Evolutionary conservation across 1,140 invertebrate genomes (phyloP), one percentile per base, ranked within the genome.

Genomic region (Dolichoris vasculosae): DNA sequence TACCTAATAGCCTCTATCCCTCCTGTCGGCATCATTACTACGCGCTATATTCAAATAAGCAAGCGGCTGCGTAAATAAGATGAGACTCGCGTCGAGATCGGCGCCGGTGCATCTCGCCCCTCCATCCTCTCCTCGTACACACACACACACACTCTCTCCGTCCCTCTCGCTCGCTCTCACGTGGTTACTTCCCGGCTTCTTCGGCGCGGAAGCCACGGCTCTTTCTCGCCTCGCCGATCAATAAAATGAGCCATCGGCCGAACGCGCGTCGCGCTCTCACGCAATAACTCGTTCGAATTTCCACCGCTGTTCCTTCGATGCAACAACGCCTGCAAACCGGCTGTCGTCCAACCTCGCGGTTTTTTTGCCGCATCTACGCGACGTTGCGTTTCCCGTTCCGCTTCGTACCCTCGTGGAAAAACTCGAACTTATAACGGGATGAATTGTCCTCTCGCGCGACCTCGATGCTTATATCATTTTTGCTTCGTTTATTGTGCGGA

Each of bases 181-280:
- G 35, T 40, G 43, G 17, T 35, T 75, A 23, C 46, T n/a, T 55
- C 30, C 9, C 13, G n/a, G 40, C 75, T 7, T 55, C n/a, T 48
- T 55, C 67, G 81, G 30, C 64, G 20, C 69, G 23, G 46, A 30
- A 35, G n/a, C 64, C 38, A 40, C 63, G 63, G 40, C 77, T 71
- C n/a, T 43, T 17, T 40, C 67, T 79, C 38, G 23, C 40, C 35
- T 89, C 91, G 90, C 87, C 90, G 91, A 93, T 92, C 92, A 92
- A 92, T 93, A 92, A 92, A 92, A 91, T 88, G 89, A 90, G 87
- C 90, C 89, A 90, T 91, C 89, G 90, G 88, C 88, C 88, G 88
- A 88, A 85, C 75, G 35, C 35, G 26, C 63, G 69, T 32, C 13
- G 55, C 46, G 13, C 64, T 48, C 81, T 43, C 59, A 32, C 71